Base-by-base conservation (phyloP, 1,140 invertebrate species). In the Mya arenaria region DNA sequence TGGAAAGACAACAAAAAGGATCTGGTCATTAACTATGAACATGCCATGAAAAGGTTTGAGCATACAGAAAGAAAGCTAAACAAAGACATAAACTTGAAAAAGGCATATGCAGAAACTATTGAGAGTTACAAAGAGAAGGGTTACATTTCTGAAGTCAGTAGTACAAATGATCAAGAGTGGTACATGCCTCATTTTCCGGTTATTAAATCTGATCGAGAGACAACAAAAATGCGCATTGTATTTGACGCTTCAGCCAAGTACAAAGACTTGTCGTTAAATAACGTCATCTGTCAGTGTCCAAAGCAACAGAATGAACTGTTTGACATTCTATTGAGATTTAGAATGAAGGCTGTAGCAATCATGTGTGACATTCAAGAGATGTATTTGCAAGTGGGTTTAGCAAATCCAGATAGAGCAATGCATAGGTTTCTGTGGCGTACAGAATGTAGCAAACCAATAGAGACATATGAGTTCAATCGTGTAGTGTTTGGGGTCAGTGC, bases 291-390 rank as follows among this genome's bases (percentile, higher is more conserved):
- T 25, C 30, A 34, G 23, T 89, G 90, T 2, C 92, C 93, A 25
- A 89, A 89, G 69, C 56, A 94, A 0, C 92, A 94, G 86, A 87
- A 52, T 60, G 72, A 77, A 28, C 41, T 89, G 17, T 72, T 85
- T 60, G 71, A 41, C 39, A 78, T 89, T 0, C 56, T 89, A 8
- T 34, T 87, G 0, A 52, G 84, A 41, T 89, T 89, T 80, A 68
- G 88, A 15, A 41, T 58, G 8, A 17, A 83, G 15, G 55, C 55
- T 25, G 68, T 89, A 3, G 84, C 79, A 15, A 34, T 87, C 13
- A 55, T 56, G 5, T 60, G 71, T 63, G 68, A 84, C 48, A 84
- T 82, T 37, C 1, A 41, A 15, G 71, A 84, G 55, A 84, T 84
- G 79, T 84, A 74, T 82, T 17, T 82, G 32, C 44, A 39, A 41